Conservation (phyloP, 2,113 vertebrate genomes). For the Lucifuga dentata region DNA sequence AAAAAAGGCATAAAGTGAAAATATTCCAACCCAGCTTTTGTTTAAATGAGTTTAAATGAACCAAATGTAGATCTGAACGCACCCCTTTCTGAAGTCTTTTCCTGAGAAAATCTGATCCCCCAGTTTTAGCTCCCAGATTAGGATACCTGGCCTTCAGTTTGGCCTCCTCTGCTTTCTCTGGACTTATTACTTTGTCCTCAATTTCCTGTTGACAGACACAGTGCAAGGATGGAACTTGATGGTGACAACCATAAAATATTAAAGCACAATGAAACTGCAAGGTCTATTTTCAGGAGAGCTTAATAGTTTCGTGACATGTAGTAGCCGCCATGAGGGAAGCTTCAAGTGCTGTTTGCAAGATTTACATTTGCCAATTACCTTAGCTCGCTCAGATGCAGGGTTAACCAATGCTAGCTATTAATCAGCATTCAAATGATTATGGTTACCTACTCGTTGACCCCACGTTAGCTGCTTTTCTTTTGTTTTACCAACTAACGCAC, state of each 20-base stretch:
- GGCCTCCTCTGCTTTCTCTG: conserved; percentile 95
- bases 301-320: background rate
- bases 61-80: conserved; percentile 29
- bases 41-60: background rate
- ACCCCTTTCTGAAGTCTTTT: conserved; percentile 98
- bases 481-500: background rate
- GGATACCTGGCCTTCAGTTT: conserved; percentile 96
- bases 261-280: background rate
- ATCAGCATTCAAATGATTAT: accelerated
- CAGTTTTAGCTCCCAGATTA: conserved; percentile 92
- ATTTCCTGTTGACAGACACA: conserved; percentile 87
- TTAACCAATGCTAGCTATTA: background rate
- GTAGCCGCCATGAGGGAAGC: conserved; percentile 42
- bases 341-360: conserved; percentile 33
- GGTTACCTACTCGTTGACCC: accelerated
- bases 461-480: background rate
- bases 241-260: background rate
- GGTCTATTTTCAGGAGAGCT: background rate
- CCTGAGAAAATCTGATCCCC: conserved; percentile 95
- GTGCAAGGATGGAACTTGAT: background rate
- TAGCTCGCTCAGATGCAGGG: conserved; percentile 4
- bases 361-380: conserved; percentile 3
- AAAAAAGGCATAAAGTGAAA: background rate
- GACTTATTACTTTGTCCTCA: conserved; percentile 95
- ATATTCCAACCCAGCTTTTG: background rate